Percentiles rank a stretch among this genome's conserved stretches.
These are phyloP conservation scores for Ctenopoma kingsleyae DNA, from an alignment of 2,797 vertebrate species.

Conservation along the genomic window DNA sequence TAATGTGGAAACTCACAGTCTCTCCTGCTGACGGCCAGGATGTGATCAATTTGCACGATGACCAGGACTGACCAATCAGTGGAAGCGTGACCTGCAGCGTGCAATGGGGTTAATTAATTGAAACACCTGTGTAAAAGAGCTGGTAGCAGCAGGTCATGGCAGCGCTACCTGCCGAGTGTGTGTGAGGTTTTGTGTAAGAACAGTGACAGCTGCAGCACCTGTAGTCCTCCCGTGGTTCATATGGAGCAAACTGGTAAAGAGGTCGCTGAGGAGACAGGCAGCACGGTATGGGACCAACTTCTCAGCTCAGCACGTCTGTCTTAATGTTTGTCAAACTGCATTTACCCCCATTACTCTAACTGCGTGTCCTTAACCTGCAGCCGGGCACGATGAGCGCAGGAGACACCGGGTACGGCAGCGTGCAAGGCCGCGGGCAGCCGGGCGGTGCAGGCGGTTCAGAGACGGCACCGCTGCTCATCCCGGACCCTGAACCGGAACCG, in stretches of 20 bases:
- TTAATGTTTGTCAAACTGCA: neutral
- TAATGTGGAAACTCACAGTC: neutral
- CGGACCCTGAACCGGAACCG: slow-evolving; percentile 29
- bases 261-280: neutral
- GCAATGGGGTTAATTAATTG: slow-evolving; percentile 1
- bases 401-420: slow-evolving; percentile 64
- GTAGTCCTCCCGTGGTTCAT: neutral
- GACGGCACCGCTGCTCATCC: slow-evolving; percentile 70
- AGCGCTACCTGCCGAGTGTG: neutral
- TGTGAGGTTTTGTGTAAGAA: neutral
- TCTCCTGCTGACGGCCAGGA: neutral
- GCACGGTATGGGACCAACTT: slow-evolving; percentile 9
- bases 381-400: slow-evolving; percentile 74
- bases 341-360: fast-evolving
- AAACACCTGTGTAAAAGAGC: slow-evolving; percentile 29
- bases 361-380: slow-evolving; percentile 24
- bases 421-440: slow-evolving; percentile 26
- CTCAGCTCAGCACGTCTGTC: neutral
- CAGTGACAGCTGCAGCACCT: neutral
- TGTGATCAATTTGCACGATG: neutral
- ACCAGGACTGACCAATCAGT: slow-evolving; percentile 2
- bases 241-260: slow-evolving; percentile 9
- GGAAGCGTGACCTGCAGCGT: neutral
- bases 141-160: neutral
- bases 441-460: slow-evolving; percentile 50